Evolutionary conservation across 2,797 vertebrate species (phyloP).

Genomic region (Takifugu rubripes): DNA sequence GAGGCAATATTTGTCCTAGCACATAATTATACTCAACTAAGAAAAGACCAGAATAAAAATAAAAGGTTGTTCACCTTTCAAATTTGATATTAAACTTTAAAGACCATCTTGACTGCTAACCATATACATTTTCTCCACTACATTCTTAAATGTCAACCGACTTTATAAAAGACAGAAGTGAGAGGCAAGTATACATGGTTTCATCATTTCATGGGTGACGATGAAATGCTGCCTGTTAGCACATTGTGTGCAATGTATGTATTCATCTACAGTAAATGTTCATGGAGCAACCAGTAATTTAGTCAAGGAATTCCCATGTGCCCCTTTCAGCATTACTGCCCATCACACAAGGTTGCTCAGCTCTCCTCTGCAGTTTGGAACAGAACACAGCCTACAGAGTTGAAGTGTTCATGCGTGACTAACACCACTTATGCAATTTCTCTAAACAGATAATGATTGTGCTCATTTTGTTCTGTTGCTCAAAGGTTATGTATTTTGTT

Average conservation of each 20-base stretch:
- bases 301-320: neutral
- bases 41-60: no score
- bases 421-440: slow-evolving; percentile 48
- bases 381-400: slow-evolving; percentile 40
- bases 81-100: no score
- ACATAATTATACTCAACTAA: no score
- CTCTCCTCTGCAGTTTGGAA: slow-evolving; percentile 35
- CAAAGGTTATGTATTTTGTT: slow-evolving; percentile 10
- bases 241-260: neutral
- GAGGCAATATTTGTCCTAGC: no score
- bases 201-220: neutral
- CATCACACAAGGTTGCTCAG: slow-evolving; percentile 14
- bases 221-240: slow-evolving; percentile 4
- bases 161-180: neutral
- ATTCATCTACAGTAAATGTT: neutral
- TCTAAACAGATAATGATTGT: slow-evolving; percentile 34
- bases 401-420: slow-evolving; percentile 50
- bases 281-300: neutral
- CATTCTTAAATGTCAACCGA: slow-evolving; percentile 1
- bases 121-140: no score
- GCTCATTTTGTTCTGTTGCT: slow-evolving; percentile 9
- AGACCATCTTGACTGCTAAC: no score
- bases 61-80: no score
- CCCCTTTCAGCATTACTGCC: slow-evolving; percentile 11
- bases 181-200: neutral